Percentiles rank a stretch among this genome's conserved stretches.
These are phyloP conservation scores for Rhopalosiphum nymphaeae DNA, from an alignment of 2,888 invertebrate species.

Conservation along the genomic window DNA sequence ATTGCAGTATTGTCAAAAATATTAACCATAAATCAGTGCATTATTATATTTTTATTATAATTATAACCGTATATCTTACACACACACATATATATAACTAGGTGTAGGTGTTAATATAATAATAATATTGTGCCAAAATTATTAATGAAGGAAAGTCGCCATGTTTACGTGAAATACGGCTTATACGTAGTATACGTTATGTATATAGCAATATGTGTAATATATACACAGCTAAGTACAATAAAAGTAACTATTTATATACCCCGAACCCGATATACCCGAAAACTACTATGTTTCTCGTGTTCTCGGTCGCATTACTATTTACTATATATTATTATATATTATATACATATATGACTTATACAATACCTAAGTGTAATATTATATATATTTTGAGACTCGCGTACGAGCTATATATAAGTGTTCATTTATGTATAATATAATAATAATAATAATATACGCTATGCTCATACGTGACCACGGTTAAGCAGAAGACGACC, in stretches of 20 bases:
- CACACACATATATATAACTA: too few species aligned
- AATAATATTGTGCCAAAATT: not conserved
- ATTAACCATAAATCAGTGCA: not conserved
- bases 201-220: not conserved
- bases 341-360: not conserved
- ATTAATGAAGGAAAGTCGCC: not conserved
- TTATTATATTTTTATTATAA: not conserved
- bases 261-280: not conserved
- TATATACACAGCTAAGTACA: not conserved
- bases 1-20: not conserved
- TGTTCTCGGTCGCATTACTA: not conserved
- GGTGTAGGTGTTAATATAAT: too few species aligned
- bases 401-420: not conserved
- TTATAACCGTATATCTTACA: too few species aligned
- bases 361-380: not conserved
- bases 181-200: not conserved
- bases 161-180: not conserved
- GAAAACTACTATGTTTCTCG: not conserved
- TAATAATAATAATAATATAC: conserved; percentile 14
- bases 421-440: not conserved
- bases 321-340: not conserved
- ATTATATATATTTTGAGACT: not conserved
- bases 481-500: conserved; percentile 27
- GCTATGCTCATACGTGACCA: conserved; percentile 43
- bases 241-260: not conserved